phyloP scores from a whole-genome alignment of 2,113 vertebrate species.

The Chunga burmeisteri region DNA sequence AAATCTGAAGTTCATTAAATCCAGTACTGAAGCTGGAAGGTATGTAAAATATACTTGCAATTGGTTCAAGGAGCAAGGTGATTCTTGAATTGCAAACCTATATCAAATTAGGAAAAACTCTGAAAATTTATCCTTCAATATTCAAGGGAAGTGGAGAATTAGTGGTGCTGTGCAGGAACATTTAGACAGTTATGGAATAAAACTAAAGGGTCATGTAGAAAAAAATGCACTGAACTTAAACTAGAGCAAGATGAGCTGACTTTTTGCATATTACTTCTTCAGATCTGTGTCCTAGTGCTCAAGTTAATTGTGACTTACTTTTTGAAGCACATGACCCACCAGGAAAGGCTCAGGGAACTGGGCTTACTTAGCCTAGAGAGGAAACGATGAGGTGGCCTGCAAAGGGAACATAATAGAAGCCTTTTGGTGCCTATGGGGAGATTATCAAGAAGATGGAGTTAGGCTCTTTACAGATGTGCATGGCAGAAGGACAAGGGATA shows the following conservation, averaged over 20 bases:
- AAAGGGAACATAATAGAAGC: background rate
- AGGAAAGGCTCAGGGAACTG: background rate
- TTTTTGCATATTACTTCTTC: background rate
- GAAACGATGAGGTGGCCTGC: background rate
- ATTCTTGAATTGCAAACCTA: background rate
- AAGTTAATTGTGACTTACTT: background rate
- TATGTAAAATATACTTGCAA: background rate
- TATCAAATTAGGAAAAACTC: background rate
- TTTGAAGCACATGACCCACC: background rate
- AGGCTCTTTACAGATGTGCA: background rate
- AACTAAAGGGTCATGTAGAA: background rate
- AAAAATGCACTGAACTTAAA: background rate
- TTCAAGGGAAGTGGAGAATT: background rate
- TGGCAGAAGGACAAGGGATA: background rate
- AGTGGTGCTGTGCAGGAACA: background rate
- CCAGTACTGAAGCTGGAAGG: background rate
- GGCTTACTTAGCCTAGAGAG: background rate
- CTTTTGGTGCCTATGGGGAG: background rate
- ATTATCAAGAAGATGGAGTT: background rate
- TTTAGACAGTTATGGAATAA: background rate
- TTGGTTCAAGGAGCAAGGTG: background rate
- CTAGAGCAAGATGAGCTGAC: background rate
- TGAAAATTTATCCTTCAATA: background rate
- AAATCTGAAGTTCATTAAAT: background rate
- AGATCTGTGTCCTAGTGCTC: background rate